Percentiles rank a stretch among this genome's conserved stretches.
Evolutionary conservation across 2,888 invertebrate species (phyloP).

Genomic region (Drosophila birchii): DNA sequence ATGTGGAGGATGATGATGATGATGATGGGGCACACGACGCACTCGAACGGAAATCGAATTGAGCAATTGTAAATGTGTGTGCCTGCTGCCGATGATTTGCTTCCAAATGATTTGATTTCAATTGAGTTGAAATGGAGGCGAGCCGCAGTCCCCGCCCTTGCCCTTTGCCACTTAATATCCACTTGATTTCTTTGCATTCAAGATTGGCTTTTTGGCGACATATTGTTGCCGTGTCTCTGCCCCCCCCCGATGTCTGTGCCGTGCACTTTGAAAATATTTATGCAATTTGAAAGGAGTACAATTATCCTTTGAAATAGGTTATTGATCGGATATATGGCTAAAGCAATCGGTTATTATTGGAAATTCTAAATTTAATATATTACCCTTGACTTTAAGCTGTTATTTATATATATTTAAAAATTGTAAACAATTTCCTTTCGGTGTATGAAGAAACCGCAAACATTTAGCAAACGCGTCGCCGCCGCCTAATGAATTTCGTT

Average conservation of each 20-base stretch:
- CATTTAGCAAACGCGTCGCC: slow-evolving; percentile 10
- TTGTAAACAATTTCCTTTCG: neutral
- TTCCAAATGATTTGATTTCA: slow-evolving; percentile 83
- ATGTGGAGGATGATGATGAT: slow-evolving; percentile 20
- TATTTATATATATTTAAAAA: too few species aligned
- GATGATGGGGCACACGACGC: slow-evolving; percentile 50
- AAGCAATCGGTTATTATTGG: too few species aligned
- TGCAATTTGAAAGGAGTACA: neutral
- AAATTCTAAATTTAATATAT: too few species aligned
- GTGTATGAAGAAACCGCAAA: slow-evolving; percentile 51
- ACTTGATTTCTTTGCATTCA: slow-evolving; percentile 62
- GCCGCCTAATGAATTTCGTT: slow-evolving; percentile 71
- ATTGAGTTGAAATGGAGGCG: slow-evolving; percentile 79
- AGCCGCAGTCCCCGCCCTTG: slow-evolving; percentile 23
- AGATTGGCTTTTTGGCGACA: slow-evolving; percentile 53
- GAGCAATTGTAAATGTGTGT: slow-evolving; percentile 79
- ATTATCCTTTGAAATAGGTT: neutral
- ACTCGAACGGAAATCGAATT: slow-evolving; percentile 82
- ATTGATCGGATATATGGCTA: too few species aligned
- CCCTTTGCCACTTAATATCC: slow-evolving; percentile 52
- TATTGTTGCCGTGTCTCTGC: slow-evolving; percentile 44
- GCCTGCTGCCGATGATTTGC: slow-evolving; percentile 80
- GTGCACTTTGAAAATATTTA: neutral
- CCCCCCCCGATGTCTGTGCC: neutral
- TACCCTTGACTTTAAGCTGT: too few species aligned